phyloP scores from a whole-genome alignment of 2,113 vertebrate species.

The Zosterops borbonicus region DNA sequence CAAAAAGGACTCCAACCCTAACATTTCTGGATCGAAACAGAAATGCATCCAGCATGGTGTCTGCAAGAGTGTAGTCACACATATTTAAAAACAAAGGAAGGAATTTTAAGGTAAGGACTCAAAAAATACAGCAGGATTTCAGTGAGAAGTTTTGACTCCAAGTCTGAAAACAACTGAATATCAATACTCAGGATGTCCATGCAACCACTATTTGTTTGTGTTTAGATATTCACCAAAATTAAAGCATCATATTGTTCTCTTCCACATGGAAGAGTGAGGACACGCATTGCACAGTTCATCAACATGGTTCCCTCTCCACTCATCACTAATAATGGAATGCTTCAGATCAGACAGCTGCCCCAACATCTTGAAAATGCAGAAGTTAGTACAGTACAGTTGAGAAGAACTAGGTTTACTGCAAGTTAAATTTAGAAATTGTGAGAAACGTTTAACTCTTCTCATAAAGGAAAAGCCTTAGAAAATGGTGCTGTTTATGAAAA shows the following conservation, averaged over 20 bases:
- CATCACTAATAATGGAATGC: background rate
- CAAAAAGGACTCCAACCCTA: background rate
- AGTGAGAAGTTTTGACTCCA: background rate
- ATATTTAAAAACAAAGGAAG: background rate
- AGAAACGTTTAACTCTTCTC: background rate
- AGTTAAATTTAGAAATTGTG: background rate
- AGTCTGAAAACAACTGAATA: background rate
- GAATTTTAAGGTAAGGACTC: background rate
- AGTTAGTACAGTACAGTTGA: background rate
- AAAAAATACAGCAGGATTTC: background rate
- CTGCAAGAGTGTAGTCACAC: background rate
- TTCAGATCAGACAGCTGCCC: background rate
- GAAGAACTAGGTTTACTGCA: background rate
- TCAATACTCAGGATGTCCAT: background rate
- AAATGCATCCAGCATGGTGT: background rate
- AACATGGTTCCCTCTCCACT: background rate
- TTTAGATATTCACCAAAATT: background rate
- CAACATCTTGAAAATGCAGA: background rate
- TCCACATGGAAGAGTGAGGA: background rate
- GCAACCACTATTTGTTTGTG: background rate
- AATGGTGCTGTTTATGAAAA: background rate
- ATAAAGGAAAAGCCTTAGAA: background rate
- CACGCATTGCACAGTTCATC: background rate
- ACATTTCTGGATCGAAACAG: background rate
- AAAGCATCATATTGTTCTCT: background rate